A percentile compares a stretch with the other conserved stretches of the same genome.
These are phyloP conservation scores for Elephantulus edwardii DNA, from an alignment of 2,113 vertebrate species.

Conservation along the genomic window DNA sequence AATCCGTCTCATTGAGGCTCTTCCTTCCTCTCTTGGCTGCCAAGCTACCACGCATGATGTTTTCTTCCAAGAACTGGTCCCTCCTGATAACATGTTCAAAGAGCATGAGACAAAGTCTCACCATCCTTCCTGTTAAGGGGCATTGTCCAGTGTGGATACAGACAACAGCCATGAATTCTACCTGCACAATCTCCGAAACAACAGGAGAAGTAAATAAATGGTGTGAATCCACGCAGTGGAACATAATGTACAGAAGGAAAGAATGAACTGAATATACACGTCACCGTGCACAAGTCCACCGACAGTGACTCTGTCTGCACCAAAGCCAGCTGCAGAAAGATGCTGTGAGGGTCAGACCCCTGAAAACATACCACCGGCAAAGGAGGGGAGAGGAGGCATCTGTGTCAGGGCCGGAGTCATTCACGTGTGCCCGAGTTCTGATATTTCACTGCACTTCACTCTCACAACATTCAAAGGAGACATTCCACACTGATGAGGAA, in stretches of 20 bases:
- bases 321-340: too few relatives aligned
- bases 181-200: too few relatives aligned
- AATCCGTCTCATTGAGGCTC: too few relatives aligned
- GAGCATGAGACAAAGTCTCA: too few relatives aligned
- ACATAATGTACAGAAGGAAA: accelerated
- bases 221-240: accelerated
- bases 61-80: too few relatives aligned
- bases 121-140: too few relatives aligned
- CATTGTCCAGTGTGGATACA: not conserved
- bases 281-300: accelerated
- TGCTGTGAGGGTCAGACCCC: not conserved
- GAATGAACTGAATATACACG: accelerated
- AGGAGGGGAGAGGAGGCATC: accelerated
- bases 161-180: not conserved
- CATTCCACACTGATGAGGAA: too few relatives aligned
- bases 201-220: accelerated
- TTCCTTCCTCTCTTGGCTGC: too few relatives aligned
- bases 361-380: not conserved
- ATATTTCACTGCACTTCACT: accelerated
- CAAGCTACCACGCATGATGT: too few relatives aligned
- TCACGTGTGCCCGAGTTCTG: accelerated
- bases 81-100: too few relatives aligned
- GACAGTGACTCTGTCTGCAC: accelerated
- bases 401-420: accelerated
- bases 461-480: not conserved